Conservation (phyloP, 1,140 invertebrate species). For the Cotesia typhae region DNA sequence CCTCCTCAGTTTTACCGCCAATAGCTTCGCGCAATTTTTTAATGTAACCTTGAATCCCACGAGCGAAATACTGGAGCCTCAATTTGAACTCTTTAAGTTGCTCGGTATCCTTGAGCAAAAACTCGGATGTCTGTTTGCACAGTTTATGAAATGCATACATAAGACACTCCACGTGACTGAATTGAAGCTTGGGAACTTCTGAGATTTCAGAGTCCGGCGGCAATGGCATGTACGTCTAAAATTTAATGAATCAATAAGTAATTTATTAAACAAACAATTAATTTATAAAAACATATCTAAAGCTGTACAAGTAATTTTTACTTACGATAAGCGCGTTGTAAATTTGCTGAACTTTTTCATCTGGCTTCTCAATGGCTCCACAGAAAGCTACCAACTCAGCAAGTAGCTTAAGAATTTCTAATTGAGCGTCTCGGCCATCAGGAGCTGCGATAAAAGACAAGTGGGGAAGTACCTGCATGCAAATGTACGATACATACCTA, state of each 20-base stretch:
- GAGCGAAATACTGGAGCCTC: constrained; percentile 90
- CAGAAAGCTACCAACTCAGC: constrained; percentile 84
- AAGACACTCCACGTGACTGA: constrained; percentile 93
- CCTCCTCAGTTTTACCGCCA: constrained; percentile 79
- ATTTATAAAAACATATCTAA: background rate
- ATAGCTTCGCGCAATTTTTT: constrained; percentile 89
- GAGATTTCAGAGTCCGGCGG: constrained; percentile 76
- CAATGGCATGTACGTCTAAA: constrained; percentile 79
- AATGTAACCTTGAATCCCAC: constrained; percentile 91
- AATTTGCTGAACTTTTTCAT: constrained; percentile 78
- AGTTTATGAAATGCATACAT: constrained; percentile 90
- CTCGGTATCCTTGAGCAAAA: constrained; percentile 80
- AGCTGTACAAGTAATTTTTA: constrained; percentile 36
- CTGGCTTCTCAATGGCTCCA: constrained; percentile 78
- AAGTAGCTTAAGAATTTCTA: constrained; percentile 87
- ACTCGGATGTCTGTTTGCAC: constrained; percentile 82
- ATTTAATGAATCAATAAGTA: constrained; percentile 32
- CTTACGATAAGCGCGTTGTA: constrained; percentile 83
- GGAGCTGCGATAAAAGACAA: constrained; percentile 67
- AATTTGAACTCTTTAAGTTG: constrained; percentile 88
- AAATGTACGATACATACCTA: constrained; percentile 86
- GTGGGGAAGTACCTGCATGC: constrained; percentile 81
- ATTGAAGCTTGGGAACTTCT: constrained; percentile 80
- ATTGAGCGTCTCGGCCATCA: constrained; percentile 76
- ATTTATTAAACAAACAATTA: constrained; percentile 35